These are phyloP conservation scores for Crenuchus spilurus DNA, from an alignment of 2,797 vertebrate genomes.

Conservation along the genomic window DNA sequence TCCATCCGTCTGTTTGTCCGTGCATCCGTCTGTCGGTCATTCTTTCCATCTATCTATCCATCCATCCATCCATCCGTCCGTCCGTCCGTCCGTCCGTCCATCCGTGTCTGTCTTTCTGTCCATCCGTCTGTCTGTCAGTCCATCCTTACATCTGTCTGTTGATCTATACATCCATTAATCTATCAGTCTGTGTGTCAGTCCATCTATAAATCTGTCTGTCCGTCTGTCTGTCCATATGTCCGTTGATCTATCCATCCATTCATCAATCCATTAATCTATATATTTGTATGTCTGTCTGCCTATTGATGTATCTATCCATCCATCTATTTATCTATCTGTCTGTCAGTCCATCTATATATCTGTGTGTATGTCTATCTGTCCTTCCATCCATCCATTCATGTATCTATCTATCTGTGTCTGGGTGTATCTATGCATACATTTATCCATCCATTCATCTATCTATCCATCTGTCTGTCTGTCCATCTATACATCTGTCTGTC, in stretches of 20 bases:
- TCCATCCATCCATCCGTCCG: neutral
- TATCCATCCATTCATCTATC: neutral
- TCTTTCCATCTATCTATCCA: neutral
- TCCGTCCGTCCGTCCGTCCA: neutral
- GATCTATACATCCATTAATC: neutral
- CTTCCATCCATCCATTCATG: no score
- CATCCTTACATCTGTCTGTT: neutral
- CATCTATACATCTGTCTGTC: conserved; percentile 1
- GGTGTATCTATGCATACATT: neutral
- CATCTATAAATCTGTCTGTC: neutral
- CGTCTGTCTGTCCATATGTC: neutral
- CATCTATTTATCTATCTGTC: neutral
- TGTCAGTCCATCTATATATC: neutral
- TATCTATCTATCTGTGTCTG: neutral
- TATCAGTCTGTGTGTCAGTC: neutral
- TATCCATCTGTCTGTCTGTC: neutral
- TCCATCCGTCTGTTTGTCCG: no score
- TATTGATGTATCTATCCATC: neutral
- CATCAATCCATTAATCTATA: neutral
- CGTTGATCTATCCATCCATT: neutral
- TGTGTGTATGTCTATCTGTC: neutral
- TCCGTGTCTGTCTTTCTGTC: neutral
- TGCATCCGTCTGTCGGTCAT: neutral
- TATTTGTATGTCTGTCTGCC: neutral
- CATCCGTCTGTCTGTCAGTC: neutral